Evolutionary conservation across 2,113 vertebrate species (phyloP).

Genomic region (Nettapus auritus): DNA sequence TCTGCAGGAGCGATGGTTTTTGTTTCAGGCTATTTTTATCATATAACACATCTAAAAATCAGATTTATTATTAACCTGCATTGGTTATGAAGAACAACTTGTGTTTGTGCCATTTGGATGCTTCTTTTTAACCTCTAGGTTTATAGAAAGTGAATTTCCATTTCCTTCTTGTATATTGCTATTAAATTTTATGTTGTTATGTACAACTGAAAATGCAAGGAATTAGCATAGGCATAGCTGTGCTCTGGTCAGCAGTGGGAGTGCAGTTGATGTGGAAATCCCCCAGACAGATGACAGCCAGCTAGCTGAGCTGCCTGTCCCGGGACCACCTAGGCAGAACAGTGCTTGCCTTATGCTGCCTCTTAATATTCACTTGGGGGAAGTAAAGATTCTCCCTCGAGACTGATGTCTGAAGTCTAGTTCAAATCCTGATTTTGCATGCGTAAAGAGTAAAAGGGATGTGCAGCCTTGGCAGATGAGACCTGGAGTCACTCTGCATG

Average conservation of each 20-base stretch:
- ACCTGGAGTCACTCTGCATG: neutral
- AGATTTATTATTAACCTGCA: neutral
- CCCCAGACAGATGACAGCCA: neutral
- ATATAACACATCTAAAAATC: neutral
- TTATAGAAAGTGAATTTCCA: neutral
- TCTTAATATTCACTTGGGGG: neutral
- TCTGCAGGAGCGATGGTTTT: neutral
- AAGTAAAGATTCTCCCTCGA: neutral
- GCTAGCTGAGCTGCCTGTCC: neutral
- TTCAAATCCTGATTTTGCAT: neutral
- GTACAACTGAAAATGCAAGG: neutral
- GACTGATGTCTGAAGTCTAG: neutral
- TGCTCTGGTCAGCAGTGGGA: neutral
- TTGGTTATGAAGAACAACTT: neutral
- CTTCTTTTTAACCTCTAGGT: neutral
- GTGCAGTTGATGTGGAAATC: neutral
- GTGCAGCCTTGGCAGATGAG: neutral
- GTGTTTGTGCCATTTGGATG: neutral
- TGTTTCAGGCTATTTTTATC: neutral
- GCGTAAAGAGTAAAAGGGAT: neutral
- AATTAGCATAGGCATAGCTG: neutral
- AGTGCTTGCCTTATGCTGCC: neutral
- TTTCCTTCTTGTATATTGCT: neutral
- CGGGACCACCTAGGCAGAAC: accelerated
- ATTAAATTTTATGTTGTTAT: neutral